Evolutionary conservation across 2,797 vertebrate species (phyloP), one percentile per base, ranked within the genome.

Genomic region (Darevskia nairensis): DNA sequence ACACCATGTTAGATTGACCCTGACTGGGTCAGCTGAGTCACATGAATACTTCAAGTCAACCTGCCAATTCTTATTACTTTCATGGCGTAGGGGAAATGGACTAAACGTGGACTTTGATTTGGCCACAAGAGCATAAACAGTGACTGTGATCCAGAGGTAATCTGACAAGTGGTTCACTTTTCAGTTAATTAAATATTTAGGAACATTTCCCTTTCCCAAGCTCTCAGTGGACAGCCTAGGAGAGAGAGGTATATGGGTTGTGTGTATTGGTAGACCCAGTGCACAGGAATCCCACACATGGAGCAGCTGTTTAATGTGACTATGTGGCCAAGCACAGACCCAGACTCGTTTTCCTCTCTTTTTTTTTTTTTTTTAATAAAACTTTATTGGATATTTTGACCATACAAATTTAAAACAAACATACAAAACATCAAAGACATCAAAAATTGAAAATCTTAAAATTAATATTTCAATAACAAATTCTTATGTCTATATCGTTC

Each of bases 141-240:
- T 89, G 93, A 94, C 93, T 96, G 93, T 96, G 96, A 96, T 96
- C 94, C 94, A 96, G 96, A 97, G 96, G 96, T 95, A 97, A 96
- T 95, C 95, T 97, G 96, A 96, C 95, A 95, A 89, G 91, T 96
- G 96, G 96, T 95, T 96, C 96, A 94, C 96, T 95, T 97, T 97
- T 97, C 96, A 97, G 96, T 97, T 97, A 97, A 97, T 97, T 96
- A 97, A 97, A 97, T 97, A 97, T 97, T 84, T 97, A 97, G 96
- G 95, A 96, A 96, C 96, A 96, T 97, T 97, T 97, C 97, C 96
- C 93, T 97, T 97, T 97, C 61, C 61, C 21, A 95, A 96, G 95
- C 96, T 96, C 96, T 96, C 96, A 96, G 96, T 96, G 94, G 95
- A 95, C 94, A 91, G 95, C 95, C n/a, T 74, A 17, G 71, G 71